phyloP scores from a whole-genome alignment of 2,797 vertebrate genomes.

The Eulemur rubriventer region DNA sequence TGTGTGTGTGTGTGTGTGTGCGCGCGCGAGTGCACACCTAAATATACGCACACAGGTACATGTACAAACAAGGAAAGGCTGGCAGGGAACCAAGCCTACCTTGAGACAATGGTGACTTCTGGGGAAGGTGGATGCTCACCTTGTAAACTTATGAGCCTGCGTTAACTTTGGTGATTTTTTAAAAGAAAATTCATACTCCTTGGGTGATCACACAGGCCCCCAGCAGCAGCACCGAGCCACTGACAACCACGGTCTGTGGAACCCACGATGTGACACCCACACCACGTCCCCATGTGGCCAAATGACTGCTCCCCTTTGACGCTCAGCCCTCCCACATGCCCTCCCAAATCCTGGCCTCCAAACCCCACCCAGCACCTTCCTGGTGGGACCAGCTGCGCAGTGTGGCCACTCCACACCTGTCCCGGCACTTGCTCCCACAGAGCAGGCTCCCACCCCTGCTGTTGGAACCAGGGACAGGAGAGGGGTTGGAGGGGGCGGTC shows the following conservation, averaged over 20 bases:
- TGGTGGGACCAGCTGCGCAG: accelerated
- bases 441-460: no score
- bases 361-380: neutral
- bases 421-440: neutral
- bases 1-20: no score
- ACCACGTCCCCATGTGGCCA: accelerated
- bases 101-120: neutral
- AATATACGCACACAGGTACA: neutral
- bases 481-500: no score
- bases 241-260: accelerated
- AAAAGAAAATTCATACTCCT: neutral
- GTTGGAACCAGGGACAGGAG: neutral
- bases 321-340: neutral
- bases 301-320: neutral
- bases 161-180: neutral
- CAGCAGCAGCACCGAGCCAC: no score
- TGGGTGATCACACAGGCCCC: neutral
- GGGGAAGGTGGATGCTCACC: neutral
- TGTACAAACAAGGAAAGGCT: accelerated
- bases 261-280: accelerated
- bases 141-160: neutral
- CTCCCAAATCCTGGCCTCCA: neutral
- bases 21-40: no score
- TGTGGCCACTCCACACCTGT: neutral
- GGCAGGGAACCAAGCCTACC: neutral